Conservation (phyloP, 23 tunicate genomes). For the Trididemnum nubilum region DNA sequence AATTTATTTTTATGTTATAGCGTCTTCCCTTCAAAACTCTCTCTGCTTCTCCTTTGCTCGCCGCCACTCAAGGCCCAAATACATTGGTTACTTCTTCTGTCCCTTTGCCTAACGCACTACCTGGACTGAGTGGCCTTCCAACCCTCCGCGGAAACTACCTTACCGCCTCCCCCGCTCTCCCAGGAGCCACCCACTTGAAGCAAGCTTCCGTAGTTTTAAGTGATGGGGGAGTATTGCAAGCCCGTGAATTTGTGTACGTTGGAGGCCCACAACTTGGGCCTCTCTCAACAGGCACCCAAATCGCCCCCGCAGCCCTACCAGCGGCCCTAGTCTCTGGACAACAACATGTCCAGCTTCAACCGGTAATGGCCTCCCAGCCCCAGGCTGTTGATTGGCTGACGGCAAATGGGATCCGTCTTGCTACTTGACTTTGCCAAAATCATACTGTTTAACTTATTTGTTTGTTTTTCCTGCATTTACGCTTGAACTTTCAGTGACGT, state of each 20-base stretch:
- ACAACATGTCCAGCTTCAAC: conserved; percentile 37
- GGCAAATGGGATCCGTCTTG: conserved; percentile 32
- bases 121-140: background rate
- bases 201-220: conserved; percentile 51
- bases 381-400: conserved; percentile 39
- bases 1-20: conserved; percentile 42
- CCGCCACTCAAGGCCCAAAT: conserved; percentile 6
- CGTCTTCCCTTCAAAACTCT: conserved; percentile 58
- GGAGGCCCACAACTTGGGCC: conserved; percentile 35
- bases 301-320: conserved; percentile 28
- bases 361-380: conserved; percentile 21
- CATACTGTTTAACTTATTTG: too few species aligned
- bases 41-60: conserved; percentile 12
- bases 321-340: conserved; percentile 34
- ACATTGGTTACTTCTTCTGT: conserved; percentile 29
- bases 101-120: background rate
- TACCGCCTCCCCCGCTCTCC: conserved; percentile 11
- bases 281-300: conserved; percentile 10
- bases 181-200: conserved; percentile 51
- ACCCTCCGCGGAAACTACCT: conserved; percentile 10
- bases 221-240: conserved; percentile 56
- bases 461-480: too few species aligned
- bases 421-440: conserved; percentile 20
- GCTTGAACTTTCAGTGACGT: too few species aligned
- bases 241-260: conserved; percentile 68